These are phyloP conservation scores for Gnathonemus echidnorhynchus DNA, from an alignment of 2,113 vertebrate genomes.

Conservation along the genomic window DNA sequence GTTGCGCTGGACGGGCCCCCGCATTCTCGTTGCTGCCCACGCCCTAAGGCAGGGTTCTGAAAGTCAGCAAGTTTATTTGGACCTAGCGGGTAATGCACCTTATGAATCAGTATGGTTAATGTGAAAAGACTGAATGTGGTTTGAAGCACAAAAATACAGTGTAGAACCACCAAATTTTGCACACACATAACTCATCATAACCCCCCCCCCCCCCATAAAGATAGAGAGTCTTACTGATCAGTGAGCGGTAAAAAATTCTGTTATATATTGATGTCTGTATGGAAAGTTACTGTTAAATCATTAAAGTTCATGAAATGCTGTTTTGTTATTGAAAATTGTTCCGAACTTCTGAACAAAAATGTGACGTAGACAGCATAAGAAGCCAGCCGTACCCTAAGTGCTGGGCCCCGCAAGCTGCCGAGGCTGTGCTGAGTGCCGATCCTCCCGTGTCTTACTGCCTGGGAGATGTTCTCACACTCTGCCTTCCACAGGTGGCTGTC, in stretches of 20 bases:
- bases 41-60: neutral
- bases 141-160: neutral
- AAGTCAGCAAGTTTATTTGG: neutral
- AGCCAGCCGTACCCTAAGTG: neutral
- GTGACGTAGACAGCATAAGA: neutral
- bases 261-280: neutral
- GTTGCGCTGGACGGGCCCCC: neutral
- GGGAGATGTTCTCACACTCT: neutral
- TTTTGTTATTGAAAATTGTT: neutral
- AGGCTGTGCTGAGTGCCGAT: neutral
- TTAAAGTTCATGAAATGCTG: neutral
- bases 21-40: neutral
- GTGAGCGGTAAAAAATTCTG: neutral
- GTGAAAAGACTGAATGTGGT: neutral
- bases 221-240: neutral
- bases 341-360: neutral
- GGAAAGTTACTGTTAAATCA: neutral
- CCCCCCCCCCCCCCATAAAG: no score
- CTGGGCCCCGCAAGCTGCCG: neutral
- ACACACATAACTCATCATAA: neutral
- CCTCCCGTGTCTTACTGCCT: neutral
- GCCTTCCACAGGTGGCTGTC: slow-evolving; percentile 71
- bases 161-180: neutral
- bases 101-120: neutral
- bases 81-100: neutral